Conservation (phyloP, 2,113 vertebrate genomes). For the Dicaeum eximium region DNA sequence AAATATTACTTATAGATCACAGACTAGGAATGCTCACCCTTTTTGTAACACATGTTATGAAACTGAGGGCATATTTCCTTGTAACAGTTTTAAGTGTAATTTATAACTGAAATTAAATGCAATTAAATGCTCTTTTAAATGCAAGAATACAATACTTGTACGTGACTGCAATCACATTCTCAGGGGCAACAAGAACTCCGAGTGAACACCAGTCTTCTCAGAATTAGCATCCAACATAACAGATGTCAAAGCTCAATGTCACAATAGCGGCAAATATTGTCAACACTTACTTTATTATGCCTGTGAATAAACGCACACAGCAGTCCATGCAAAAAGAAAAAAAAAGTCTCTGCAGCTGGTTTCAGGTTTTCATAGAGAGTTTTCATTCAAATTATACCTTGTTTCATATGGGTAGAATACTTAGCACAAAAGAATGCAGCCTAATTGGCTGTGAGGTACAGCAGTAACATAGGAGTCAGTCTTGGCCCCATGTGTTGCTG, state of each 20-base stretch:
- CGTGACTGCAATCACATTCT: neutral
- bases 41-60: neutral
- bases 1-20: neutral
- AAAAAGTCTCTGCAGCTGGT: neutral
- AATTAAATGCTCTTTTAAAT: neutral
- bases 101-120: neutral
- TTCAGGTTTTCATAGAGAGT: neutral
- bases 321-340: neutral
- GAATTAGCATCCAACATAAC: neutral
- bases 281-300: neutral
- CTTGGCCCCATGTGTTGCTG: neutral
- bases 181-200: fast-evolving
- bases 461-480: neutral
- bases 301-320: neutral
- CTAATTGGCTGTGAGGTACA: neutral
- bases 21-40: neutral
- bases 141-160: neutral
- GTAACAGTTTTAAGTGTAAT: neutral
- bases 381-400: neutral
- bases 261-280: neutral
- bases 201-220: neutral
- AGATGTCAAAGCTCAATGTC: neutral
- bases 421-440: neutral
- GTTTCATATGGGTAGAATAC: neutral
- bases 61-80: neutral